Base-by-base conservation (phyloP, 2,888 invertebrate species). In the Lasioglossum vierecki region DNA sequence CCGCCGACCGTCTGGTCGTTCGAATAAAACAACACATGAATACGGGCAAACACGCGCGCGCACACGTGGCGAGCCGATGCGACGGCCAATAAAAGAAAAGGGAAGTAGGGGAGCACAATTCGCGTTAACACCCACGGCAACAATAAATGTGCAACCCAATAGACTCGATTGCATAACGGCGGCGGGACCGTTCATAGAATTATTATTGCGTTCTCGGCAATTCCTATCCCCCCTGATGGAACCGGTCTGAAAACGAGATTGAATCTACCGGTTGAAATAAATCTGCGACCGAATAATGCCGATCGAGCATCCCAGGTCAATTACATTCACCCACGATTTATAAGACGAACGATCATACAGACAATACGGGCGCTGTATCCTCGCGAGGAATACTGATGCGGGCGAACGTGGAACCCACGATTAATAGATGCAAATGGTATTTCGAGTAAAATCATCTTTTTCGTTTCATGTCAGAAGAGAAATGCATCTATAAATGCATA, bases 191-290 rank as follows among this genome's bases (percentile, higher is more conserved):
- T 85, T 82, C 82, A 79, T 76, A 78, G 86, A 85, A 85, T 86
- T 85, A 85, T 85, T 85, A 85, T 80, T 85, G 80, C 78, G 76
- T 72, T 78, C 72, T 60, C 49, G 70, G 85, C 82, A 68, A 80
- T 85, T 81, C 68, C 81, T 75, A 60, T 84, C 6, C 49, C 49
- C 68, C 53, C 41, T 44, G 85, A 70, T 76, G 73, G 85, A 74
- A 30, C 68, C 57, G 26, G 26, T 53, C 53, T 70, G 85, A 77
- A 84, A 84, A 76, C 80, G 74, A 77, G 76, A 85, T 85, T 85
- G 85, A 85, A 85, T 85, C 73, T 75, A 77, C 76, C 44, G 85
- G 39, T 63, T 53, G 85, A 80, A 85, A 80, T 85, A 85, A 85
- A 85, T 84, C 76, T 76, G 60, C 15, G 41, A 30, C 72, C 76